phyloP scores from a whole-genome alignment of 2,797 vertebrate genomes.

The Pipistrellus pipistrellus region DNA sequence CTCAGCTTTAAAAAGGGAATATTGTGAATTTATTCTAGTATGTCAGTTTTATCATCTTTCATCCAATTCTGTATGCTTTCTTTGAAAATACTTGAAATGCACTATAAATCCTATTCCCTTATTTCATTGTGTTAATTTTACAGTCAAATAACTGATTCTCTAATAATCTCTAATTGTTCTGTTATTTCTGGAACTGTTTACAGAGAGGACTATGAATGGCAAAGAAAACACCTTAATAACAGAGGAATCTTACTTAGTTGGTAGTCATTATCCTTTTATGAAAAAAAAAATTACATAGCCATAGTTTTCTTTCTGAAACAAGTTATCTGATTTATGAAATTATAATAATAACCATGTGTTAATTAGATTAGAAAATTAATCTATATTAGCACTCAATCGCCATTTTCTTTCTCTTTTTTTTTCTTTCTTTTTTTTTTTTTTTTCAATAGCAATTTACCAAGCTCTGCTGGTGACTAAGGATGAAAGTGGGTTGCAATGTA shows the following conservation, averaged over 20 bases:
- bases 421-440: no score
- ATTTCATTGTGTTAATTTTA: constrained; percentile 61
- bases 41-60: constrained; percentile 11
- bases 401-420: constrained; percentile 4
- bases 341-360: constrained; percentile 43
- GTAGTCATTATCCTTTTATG: background rate
- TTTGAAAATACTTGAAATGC: constrained; percentile 63
- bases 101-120: constrained; percentile 15
- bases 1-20: constrained; percentile 44
- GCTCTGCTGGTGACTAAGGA: constrained; percentile 6
- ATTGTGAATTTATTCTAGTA: constrained; percentile 30
- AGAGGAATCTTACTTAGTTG: background rate
- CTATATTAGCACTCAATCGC: constrained; percentile 42
- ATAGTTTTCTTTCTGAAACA: constrained; percentile 60
- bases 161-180: constrained; percentile 44
- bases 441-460: constrained; percentile 57
- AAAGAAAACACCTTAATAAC: constrained; percentile 48
- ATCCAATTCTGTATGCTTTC: constrained; percentile 29
- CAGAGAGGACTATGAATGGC: constrained; percentile 23
- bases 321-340: constrained; percentile 57
- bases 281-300: background rate
- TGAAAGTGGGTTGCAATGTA: constrained; percentile 11
- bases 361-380: constrained; percentile 67
- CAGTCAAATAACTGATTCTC: constrained; percentile 44
- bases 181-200: constrained; percentile 58